phyloP scores from a whole-genome alignment of 92 coral and sea anemone species.

The Porites rus region DNA sequence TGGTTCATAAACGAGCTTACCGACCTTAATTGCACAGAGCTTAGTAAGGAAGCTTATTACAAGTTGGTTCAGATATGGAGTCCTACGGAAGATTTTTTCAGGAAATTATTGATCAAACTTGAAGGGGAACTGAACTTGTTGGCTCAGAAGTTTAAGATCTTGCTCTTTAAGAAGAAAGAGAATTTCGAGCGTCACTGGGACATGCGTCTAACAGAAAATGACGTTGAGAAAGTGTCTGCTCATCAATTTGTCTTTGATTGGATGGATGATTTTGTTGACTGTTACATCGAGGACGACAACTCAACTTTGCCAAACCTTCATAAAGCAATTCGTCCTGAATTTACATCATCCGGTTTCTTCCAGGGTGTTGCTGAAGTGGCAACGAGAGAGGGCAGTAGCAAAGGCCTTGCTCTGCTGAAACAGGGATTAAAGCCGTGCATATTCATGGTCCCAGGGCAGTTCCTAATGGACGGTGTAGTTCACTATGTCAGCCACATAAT shows the following conservation, averaged over 20 bases:
- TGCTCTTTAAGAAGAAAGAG: background rate
- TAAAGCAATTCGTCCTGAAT: slow-evolving; percentile 8
- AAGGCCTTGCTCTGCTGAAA: slow-evolving; percentile 7
- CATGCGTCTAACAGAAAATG: background rate
- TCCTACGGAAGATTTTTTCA: background rate
- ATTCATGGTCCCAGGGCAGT: slow-evolving; percentile 6
- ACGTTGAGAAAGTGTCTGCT: background rate
- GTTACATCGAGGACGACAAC: background rate
- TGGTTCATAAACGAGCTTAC: slow-evolving; percentile 15
- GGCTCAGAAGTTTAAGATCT: slow-evolving; percentile 15
- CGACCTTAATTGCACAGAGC: slow-evolving; percentile 15
- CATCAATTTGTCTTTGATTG: background rate
- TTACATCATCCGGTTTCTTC: background rate
- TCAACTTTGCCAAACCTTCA: slow-evolving; percentile 7
- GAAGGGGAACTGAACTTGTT: slow-evolving; percentile 7
- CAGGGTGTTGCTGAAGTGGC: slow-evolving; percentile 10
- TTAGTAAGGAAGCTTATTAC: background rate
- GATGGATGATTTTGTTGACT: background rate
- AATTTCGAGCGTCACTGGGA: background rate
- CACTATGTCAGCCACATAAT: slow-evolving; percentile 2
- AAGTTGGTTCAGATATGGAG: slow-evolving; percentile 9
- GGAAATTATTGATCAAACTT: background rate
- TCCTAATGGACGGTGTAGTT: background rate
- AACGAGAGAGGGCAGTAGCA: background rate
- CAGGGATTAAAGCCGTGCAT: background rate